Evolutionary conservation across 2,888 invertebrate species (phyloP).

Genomic region (Drosophila flavopinicola): DNA sequence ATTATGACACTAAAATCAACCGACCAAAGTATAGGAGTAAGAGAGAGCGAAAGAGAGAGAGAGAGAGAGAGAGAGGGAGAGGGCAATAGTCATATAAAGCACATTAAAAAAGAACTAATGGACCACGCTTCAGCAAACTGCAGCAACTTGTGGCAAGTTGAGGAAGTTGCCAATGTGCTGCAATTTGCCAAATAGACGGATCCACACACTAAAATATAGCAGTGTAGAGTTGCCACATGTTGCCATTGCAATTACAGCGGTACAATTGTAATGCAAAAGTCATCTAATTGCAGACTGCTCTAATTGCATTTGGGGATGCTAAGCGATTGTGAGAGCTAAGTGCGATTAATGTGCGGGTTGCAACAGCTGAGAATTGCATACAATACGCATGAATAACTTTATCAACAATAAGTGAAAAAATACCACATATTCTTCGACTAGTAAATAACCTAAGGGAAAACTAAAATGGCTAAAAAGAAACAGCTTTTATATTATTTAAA

Average conservation of each 20-base stretch:
- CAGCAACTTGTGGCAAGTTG: slow-evolving; percentile 6
- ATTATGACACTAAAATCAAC: slow-evolving; percentile 68
- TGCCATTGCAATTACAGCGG: slow-evolving; percentile 22
- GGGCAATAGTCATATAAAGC: not conserved
- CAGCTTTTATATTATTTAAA: too few relatives aligned
- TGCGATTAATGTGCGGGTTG: not conserved
- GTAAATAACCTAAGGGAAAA: not conserved
- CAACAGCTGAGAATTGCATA: slow-evolving; percentile 10
- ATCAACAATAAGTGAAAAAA: not conserved
- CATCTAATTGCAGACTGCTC: slow-evolving; percentile 39
- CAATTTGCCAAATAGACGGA: slow-evolving; percentile 30
- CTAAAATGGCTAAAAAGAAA: not conserved
- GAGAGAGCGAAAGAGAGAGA: not conserved
- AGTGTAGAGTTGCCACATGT: slow-evolving; percentile 41
- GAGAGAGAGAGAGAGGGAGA: not conserved
- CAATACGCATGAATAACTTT: slow-evolving; percentile 1
- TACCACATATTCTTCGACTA: too few relatives aligned
- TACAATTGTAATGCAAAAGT: slow-evolving; percentile 28
- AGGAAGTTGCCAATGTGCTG: slow-evolving; percentile 39
- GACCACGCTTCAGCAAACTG: slow-evolving; percentile 40
- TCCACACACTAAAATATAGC: not conserved
- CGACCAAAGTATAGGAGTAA: not conserved
- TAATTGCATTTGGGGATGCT: slow-evolving; percentile 30
- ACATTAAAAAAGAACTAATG: slow-evolving; percentile 37
- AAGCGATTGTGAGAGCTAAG: not conserved